Evolutionary conservation across 2,113 vertebrate species (phyloP).

Genomic region (Anolis carolinensis): DNA sequence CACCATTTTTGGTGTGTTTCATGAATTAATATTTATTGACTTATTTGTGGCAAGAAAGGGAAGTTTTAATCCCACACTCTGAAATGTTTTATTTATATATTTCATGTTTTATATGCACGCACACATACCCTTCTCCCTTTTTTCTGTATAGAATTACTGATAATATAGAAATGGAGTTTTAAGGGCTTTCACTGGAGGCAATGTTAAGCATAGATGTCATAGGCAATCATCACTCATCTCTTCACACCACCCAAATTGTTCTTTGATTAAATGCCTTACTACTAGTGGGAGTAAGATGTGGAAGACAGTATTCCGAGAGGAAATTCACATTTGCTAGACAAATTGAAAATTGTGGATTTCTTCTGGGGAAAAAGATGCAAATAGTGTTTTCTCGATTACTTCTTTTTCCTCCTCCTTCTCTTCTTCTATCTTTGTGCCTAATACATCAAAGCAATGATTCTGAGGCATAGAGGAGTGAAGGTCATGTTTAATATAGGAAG

Average conservation of each 20-base stretch:
- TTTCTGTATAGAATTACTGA: not conserved
- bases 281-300: not conserved
- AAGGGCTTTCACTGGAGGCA: not conserved
- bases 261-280: not conserved
- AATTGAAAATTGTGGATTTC: not conserved
- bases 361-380: not conserved
- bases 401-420: too few relatives aligned
- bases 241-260: rapidly evolving
- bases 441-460: not conserved
- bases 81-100: conserved; percentile 29
- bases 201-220: not conserved
- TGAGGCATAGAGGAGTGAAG: not conserved
- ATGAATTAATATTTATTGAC: not conserved
- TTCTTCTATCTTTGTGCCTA: not conserved
- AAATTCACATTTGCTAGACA: not conserved
- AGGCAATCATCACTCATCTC: not conserved
- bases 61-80: conserved; percentile 31
- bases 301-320: not conserved
- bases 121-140: not conserved
- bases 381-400: conserved; percentile 6
- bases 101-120: conserved; percentile 25
- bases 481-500: conserved; percentile 13
- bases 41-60: conserved; percentile 33
- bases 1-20: not conserved
- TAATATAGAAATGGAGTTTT: not conserved